Conservation (phyloP, 1,140 invertebrate genomes). For the Bombus sibiricus region DNA sequence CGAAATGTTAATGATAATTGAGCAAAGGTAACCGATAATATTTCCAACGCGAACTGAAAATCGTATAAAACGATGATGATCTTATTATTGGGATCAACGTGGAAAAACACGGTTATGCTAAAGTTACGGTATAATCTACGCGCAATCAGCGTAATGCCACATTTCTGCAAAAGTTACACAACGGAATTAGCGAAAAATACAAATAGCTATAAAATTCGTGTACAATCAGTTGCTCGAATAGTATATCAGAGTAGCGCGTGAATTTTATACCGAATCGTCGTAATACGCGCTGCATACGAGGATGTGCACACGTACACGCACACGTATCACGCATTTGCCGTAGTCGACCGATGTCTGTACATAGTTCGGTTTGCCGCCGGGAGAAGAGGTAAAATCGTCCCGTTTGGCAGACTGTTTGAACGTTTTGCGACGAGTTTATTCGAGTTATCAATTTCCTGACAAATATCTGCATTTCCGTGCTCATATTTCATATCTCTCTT, state of each 20-base stretch:
- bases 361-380: constrained; percentile 55
- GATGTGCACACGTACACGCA: too few species aligned
- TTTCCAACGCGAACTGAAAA: not conserved
- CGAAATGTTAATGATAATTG: not conserved
- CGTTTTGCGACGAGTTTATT: constrained; percentile 80
- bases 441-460: constrained; percentile 82
- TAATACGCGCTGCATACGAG: constrained; percentile 1
- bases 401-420: constrained; percentile 72
- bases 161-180: constrained; percentile 2
- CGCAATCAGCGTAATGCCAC: constrained; percentile 16
- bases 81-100: not conserved
- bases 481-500: not conserved
- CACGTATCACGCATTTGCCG: not conserved
- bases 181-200: constrained; percentile 29
- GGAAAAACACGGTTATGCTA: not conserved
- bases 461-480: constrained; percentile 80
- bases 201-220: constrained; percentile 19
- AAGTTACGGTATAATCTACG: constrained; percentile 14
- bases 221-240: constrained; percentile 24
- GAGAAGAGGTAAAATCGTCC: constrained; percentile 61
- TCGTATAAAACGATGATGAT: not conserved
- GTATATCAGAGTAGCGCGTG: constrained; percentile 9
- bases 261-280: constrained; percentile 25
- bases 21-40: not conserved
- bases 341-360: not conserved